phyloP scores from a whole-genome alignment of 2,888 invertebrate genomes.

The Lobophora halterata region DNA sequence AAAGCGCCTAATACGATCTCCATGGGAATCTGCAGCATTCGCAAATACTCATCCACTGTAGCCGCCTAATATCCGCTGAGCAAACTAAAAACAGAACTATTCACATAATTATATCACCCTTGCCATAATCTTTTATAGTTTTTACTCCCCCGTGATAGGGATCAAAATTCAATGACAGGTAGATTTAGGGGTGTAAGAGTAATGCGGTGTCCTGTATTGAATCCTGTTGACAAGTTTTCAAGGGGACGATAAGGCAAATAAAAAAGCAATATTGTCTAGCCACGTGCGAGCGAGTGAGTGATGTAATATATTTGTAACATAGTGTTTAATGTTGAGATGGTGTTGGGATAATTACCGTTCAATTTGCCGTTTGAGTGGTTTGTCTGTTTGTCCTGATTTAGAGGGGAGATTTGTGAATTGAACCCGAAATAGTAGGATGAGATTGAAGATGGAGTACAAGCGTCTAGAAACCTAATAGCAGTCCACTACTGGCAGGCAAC shows the following conservation, averaged over 20 bases:
- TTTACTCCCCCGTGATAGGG: conserved; percentile 1
- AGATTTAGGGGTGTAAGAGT: background rate
- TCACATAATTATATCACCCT: conserved; percentile 4
- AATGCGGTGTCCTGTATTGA: conserved; percentile 36
- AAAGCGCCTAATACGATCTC: conserved; percentile 33
- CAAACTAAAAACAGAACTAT: conserved; percentile 32
- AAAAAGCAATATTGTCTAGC: conserved; percentile 70
- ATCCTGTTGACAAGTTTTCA: conserved; percentile 75
- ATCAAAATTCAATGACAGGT: conserved; percentile 1
- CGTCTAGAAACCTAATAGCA: too few relatives aligned
- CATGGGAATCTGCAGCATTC: conserved; percentile 34
- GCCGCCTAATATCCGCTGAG: conserved; percentile 35
- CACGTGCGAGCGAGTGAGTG: conserved; percentile 59
- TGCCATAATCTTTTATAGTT: conserved; percentile 1
- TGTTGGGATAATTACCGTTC: conserved; percentile 69
- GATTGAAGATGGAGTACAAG: too few relatives aligned
- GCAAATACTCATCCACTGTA: conserved; percentile 33
- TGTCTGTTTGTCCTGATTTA: conserved; percentile 27
- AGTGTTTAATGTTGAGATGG: conserved; percentile 65
- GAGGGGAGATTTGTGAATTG: too few relatives aligned
- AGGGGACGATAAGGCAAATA: conserved; percentile 70
- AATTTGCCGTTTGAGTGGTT: conserved; percentile 53
- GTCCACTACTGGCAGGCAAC: too few relatives aligned
- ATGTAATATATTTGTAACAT: conserved; percentile 47
- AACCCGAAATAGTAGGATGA: too few relatives aligned